Base-by-base conservation (phyloP, 2,888 invertebrate species). In the Sturmia bella region DNA sequence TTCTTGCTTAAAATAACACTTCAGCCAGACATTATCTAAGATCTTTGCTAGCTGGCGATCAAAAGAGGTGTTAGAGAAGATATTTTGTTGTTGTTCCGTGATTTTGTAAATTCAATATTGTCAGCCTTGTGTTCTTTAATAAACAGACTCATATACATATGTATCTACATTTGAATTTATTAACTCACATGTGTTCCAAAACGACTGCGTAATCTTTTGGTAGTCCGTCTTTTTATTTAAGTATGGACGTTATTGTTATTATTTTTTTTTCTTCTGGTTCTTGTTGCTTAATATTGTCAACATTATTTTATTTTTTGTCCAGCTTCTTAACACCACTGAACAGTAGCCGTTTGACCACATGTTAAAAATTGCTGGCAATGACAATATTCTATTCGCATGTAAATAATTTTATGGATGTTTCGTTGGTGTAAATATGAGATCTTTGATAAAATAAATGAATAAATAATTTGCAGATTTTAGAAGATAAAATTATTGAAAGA, bases 91-190 rank as follows among this genome's bases (percentile, higher is more conserved):
- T 63, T 63, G 37, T 15, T 61, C 61, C 45, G 43, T 73, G 68
- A 73, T 73, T 73, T 77, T 59, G 74, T 82, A 77, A 70, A 78
- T 81, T 50, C 77, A 81, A 69, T 77, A 73, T 68, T 77, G 43
- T 56, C 3, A 19, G 17, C n/a, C n/a, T n/a, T 50, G 15, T 56
- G 21, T 56, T 74, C 50, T 24, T 41, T 13, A 32, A 17, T 27
- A 68, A 54, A 37, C n/a, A 50, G n/a, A n/a, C n/a, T n/a, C 19
- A 21, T 12, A 24, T 11, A 21, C 4, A n/a, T 63, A 45, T n/a
- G n/a, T n/a, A n/a, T n/a, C 3, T 32, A 7, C 32, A 32, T 32
- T 32, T 50, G 39, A 50, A 76, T 52, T 52, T 61, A 59, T 41
- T 41, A 43, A 68, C 37, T 24, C 7, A 19, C 39, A 43, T 52